Base-by-base conservation (phyloP, 2,888 invertebrate genomes). In the Oscheius sp. region DNA sequence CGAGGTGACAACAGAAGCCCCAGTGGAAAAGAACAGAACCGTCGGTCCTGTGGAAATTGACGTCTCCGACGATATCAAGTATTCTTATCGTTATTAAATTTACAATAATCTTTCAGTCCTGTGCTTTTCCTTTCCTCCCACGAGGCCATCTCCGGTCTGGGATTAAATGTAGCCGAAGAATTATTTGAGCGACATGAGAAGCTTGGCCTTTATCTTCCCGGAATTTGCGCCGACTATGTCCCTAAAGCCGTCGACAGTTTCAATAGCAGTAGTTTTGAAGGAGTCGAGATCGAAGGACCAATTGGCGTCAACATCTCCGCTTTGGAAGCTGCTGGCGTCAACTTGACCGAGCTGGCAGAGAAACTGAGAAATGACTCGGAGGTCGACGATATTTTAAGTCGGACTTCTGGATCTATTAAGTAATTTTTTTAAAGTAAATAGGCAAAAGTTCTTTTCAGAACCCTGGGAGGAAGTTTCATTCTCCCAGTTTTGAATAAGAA, bases 231-330 rank as follows among this genome's bases (percentile, higher is more conserved):
- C 5, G 85, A 86, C 25, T 86, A 84, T 59, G 84, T 86, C 0
- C 87, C 87, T 9, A 85, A 81, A 27, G 83, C 85, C 0, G 81
- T 87, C 9, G 86, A 84, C 41, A 81, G 76, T 25, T 87, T 87
- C 74, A 84, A 87, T 63, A 81, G 78, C 59, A 84, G 80, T 45
- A 84, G 82, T 68, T 87, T 87, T 74, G 86, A 87, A 76, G 84
- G 86, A 80, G 76, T 88, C 12, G 85, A 88, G 72, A 85, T 85
- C 43, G 87, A 86, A 41, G 86, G 86, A 3, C 85, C 87, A 0
- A 88, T 88, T 59, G 88, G 88, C 1, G 87, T 88, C n/a, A 87
- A 87, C 49, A 86, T 88, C 12, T 78, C 77, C 1, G 85, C 84
- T 0, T 72, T 88, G 12, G 85, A 86, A 63, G 74, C 78, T 2